These are phyloP conservation scores for Nymphalis c-album DNA, from an alignment of 2,888 invertebrate species.

Conservation along the genomic window DNA sequence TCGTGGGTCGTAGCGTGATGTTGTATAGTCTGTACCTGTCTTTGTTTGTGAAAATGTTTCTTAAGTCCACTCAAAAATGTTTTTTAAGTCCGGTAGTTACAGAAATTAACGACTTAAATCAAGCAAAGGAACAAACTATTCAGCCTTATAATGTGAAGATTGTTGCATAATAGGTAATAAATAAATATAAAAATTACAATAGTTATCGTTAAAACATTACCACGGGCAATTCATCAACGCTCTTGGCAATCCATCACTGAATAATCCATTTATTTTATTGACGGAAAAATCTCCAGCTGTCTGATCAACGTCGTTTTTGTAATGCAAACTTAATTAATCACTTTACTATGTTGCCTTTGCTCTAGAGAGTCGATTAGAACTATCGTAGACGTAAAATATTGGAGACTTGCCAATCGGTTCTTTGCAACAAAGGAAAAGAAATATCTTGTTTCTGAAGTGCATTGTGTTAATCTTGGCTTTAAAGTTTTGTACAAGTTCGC, in stretches of 20 bases:
- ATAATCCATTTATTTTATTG: constrained; percentile 27
- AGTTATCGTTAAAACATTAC: constrained; percentile 1
- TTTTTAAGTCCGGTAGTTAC: no score
- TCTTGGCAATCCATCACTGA: constrained; percentile 18
- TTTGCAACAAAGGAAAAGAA: constrained; percentile 38
- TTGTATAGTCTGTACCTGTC: no score
- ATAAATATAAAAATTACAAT: background rate
- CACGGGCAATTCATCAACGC: constrained; percentile 7
- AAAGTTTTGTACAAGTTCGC: constrained; percentile 21
- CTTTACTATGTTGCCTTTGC: constrained; percentile 37
- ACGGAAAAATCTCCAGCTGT: constrained; percentile 24
- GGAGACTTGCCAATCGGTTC: constrained; percentile 41
- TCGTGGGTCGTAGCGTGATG: no score
- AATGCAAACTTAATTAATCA: constrained; percentile 39
- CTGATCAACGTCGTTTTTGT: constrained; percentile 23
- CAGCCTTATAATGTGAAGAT: no score
- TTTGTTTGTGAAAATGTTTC: no score
- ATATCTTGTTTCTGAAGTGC: constrained; percentile 37
- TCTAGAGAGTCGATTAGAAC: constrained; percentile 42
- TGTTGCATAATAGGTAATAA: background rate
- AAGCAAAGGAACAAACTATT: no score
- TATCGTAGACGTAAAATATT: constrained; percentile 41
- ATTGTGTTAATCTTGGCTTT: constrained; percentile 37
- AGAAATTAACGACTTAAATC: no score
- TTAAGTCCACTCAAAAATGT: no score